Percentiles rank a stretch among this genome's conserved stretches.
Evolutionary conservation across 2,113 vertebrate genomes (phyloP).

Genomic region (Emydura subglobosa): DNA sequence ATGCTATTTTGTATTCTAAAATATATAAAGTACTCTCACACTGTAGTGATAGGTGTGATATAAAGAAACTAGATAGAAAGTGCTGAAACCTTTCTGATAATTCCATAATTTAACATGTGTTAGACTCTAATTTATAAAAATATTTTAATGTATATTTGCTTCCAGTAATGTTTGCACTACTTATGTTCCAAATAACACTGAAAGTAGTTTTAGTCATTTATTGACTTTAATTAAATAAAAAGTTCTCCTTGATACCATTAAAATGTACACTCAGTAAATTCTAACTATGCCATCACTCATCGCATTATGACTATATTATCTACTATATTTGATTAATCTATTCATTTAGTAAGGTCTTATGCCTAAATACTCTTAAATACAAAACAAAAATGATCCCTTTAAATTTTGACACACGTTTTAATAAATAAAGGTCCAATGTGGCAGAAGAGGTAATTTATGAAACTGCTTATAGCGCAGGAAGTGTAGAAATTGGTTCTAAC

Average conservation of each 20-base stretch:
- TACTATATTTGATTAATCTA: neutral
- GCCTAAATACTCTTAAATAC: neutral
- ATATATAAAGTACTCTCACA: neutral
- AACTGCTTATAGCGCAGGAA: neutral
- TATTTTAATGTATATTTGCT: neutral
- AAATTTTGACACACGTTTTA: neutral
- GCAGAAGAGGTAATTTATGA: neutral
- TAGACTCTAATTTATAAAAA: neutral
- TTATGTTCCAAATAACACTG: neutral
- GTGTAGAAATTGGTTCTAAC: neutral
- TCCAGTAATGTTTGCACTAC: neutral
- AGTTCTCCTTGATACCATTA: neutral
- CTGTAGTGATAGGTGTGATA: neutral
- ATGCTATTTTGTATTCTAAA: neutral
- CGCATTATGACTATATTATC: neutral
- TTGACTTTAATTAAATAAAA: neutral
- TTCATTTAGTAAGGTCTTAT: neutral
- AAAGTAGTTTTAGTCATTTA: neutral
- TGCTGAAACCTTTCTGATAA: neutral
- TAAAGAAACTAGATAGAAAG: neutral
- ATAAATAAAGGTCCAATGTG: neutral
- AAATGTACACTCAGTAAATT: neutral
- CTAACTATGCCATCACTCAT: neutral
- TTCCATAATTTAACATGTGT: rapidly evolving
- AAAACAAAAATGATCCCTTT: neutral